Percentiles rank a stretch among this genome's conserved stretches.
Conservation (phyloP, 1,140 invertebrate species). For the Plutomurus gul region DNA sequence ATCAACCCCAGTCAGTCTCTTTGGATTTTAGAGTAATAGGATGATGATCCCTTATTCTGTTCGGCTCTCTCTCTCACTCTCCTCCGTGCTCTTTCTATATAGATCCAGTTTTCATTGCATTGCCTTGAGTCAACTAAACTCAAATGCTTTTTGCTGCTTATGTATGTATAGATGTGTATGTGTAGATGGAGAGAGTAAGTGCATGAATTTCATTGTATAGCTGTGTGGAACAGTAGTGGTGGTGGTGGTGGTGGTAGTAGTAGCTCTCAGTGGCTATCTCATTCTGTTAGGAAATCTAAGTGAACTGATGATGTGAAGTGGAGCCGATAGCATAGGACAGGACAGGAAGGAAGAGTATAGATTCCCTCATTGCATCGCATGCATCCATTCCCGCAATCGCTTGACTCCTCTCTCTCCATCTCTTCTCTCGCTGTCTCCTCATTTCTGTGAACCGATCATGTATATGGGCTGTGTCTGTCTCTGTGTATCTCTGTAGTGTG, state of each 20-base stretch:
- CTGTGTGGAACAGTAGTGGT: neutral
- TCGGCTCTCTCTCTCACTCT: too few species aligned
- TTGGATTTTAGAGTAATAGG: neutral
- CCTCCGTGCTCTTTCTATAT: neutral
- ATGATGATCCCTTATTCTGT: conserved; percentile 8
- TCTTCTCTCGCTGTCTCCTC: too few species aligned
- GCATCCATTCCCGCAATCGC: neutral
- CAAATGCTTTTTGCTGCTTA: neutral
- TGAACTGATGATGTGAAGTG: neutral
- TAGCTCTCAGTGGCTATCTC: neutral
- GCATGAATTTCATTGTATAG: conserved; percentile 37
- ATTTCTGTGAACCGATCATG: too few species aligned
- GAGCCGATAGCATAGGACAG: neutral
- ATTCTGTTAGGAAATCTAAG: neutral
- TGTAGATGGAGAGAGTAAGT: conserved; percentile 33
- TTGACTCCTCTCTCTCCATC: too few species aligned
- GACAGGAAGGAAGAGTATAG: conserved; percentile 16
- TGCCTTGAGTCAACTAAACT: conserved; percentile 19
- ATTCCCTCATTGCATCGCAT: conserved; percentile 9
- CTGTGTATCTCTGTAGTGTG: too few species aligned
- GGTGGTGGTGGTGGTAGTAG: neutral
- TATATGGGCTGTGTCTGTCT: neutral
- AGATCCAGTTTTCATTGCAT: neutral
- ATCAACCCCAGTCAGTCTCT: conserved; percentile 6
- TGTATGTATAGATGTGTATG: neutral